Evolutionary conservation across 2,888 invertebrate genomes (phyloP), one percentile per base, ranked within the genome.

Genomic region (Petrolisthes manimaculis): DNA sequence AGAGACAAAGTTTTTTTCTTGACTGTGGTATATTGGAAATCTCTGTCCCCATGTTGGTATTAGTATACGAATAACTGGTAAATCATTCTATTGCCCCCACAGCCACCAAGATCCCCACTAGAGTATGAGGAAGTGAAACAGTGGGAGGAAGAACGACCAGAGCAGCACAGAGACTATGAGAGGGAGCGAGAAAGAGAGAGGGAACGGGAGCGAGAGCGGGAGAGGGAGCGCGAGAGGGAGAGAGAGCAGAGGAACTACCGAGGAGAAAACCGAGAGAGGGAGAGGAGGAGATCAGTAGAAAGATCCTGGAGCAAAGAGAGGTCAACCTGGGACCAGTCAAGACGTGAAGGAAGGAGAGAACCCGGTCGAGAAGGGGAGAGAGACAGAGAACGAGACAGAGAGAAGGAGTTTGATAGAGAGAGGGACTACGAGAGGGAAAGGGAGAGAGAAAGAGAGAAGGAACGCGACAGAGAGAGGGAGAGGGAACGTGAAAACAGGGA

Each of bases 261-360:
- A 79, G 88, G 67, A n/a, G 84, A 81, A n/a, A 78, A 84, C 37
- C 24, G 83, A 78, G 21, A 86, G 71, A 82, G 87, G 21, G 78
- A 84, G 67, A 55, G 87, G 24, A 69, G 84, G 88, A 82, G 88
- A 88, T 8, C 61, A 83, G 21, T 86, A 88, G 18, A 89, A 77
- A 75, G 87, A 55, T 85, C 90, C 1, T 83, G 88, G 75, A 90
- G 90, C 61, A 82, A 88, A 55, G 90, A 90, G 83, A 88, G 86
- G n/a, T 71, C 71, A 69, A 81, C 84, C 14, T 90, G 90, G 90
- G 90, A 86, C 74, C 21, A 79, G 14, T 75, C 56, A 14, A 71
- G 71, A n/a, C 12, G 85, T 37, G 89, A 89, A 69, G 55, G 89
- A 37, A 82, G 89, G 6, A 86, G 85, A 12, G 54, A 77, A 3